Conservation (phyloP, 2,113 vertebrate genomes). For the Pluvialis apricaria region DNA sequence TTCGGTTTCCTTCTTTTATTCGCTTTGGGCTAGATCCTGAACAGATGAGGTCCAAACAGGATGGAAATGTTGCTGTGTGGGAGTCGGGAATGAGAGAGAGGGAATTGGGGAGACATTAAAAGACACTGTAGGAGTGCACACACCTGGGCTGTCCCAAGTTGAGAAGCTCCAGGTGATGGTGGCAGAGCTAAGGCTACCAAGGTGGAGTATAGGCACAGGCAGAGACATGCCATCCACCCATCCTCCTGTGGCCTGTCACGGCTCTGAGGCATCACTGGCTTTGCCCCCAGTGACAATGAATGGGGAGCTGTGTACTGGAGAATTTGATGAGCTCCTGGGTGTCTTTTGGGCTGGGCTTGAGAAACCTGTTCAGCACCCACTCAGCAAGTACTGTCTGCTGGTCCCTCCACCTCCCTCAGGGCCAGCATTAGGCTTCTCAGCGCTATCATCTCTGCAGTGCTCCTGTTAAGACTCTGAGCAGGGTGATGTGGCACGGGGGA, state of each 20-base stretch:
- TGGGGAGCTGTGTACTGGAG: neutral
- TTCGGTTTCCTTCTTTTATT: neutral
- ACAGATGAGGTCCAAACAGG: neutral
- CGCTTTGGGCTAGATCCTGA: neutral
- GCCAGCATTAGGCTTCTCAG: neutral
- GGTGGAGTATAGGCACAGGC: neutral
- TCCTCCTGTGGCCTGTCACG: neutral
- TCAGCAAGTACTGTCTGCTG: neutral
- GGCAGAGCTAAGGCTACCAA: neutral
- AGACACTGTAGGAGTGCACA: neutral
- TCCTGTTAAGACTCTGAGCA: neutral
- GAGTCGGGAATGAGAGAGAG: neutral
- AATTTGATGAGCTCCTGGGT: neutral
- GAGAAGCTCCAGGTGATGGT: neutral
- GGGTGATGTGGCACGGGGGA: neutral
- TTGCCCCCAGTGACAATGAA: neutral
- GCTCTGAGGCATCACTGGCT: neutral
- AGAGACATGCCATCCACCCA: neutral
- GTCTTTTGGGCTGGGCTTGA: neutral
- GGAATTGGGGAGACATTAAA: neutral
- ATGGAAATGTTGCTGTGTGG: neutral
- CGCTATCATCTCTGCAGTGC: rapidly evolving
- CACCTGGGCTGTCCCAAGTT: neutral
- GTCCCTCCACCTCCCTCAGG: neutral
- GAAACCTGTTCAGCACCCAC: neutral